Conservation (phyloP, 2,113 vertebrate genomes). For the Rhombomys opimus region DNA sequence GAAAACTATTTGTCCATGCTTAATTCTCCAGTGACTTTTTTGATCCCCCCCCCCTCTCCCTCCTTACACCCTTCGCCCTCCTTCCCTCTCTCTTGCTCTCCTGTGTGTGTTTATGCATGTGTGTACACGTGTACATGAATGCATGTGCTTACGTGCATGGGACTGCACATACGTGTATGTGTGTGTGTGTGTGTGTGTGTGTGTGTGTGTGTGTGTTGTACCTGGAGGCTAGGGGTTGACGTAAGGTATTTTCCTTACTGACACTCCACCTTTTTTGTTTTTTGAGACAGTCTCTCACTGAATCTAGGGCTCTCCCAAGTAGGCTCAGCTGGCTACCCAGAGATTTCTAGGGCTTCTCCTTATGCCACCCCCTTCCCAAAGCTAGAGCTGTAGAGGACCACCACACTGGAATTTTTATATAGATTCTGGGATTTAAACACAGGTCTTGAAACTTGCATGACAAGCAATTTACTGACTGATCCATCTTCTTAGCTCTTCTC, state of each 20-base stretch:
- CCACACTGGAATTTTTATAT: neutral
- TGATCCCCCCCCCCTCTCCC: too few relatives aligned
- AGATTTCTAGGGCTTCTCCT: neutral
- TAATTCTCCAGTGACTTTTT: neutral
- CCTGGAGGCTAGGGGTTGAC: too few relatives aligned
- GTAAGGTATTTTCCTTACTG: neutral
- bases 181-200: neutral
- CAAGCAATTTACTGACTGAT: neutral
- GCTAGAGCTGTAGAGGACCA: neutral
- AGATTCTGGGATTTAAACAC: neutral
- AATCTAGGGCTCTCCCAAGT: neutral
- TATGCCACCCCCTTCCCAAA: accelerated
- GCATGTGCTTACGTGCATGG: too few relatives aligned
- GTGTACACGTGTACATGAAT: neutral
- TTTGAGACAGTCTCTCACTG: neutral
- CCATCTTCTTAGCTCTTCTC: neutral
- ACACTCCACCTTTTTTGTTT: neutral
- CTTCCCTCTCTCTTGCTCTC: neutral
- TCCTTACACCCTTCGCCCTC: neutral
- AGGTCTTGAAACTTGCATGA: neutral
- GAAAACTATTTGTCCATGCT: neutral
- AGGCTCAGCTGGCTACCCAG: neutral
- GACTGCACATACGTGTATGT: too few relatives aligned
- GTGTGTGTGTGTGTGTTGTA: neutral
- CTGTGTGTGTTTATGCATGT: neutral